phyloP scores from a whole-genome alignment of 2,797 vertebrate genomes.

The Columba guinea region DNA sequence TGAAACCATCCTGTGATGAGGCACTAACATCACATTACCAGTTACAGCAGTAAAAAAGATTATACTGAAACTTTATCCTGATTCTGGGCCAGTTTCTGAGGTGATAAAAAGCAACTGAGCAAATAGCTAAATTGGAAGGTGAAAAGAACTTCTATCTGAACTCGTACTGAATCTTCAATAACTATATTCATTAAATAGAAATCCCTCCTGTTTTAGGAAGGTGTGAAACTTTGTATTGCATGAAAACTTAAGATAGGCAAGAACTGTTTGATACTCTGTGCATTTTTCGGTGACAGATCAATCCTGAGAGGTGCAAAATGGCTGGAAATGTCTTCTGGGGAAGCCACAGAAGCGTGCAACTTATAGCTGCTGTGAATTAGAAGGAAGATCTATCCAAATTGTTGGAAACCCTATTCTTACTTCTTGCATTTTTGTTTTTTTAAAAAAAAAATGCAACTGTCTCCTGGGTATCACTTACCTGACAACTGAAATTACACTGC shows the following conservation, averaged over 20 bases:
- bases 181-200: neutral
- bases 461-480: neutral
- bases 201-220: neutral
- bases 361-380: neutral
- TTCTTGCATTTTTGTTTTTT: neutral
- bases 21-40: neutral
- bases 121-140: neutral
- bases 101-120: slow-evolving; percentile 4
- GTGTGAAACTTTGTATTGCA: neutral
- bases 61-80: slow-evolving; percentile 10
- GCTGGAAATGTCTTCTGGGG: neutral
- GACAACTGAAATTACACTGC: neutral
- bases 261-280: neutral
- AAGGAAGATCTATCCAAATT: neutral
- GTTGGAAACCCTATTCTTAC: neutral
- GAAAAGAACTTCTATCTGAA: neutral
- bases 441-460: neutral
- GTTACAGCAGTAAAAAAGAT: slow-evolving; percentile 3
- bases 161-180: neutral
- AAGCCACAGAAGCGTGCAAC: neutral
- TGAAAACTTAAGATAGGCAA: neutral
- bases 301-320: neutral
- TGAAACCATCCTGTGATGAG: neutral
- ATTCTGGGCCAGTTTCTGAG: neutral
- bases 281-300: neutral